Percentiles rank a stretch among this genome's conserved stretches.
Conservation (phyloP, 2,113 vertebrate species). For the Silurus meridionalis region DNA sequence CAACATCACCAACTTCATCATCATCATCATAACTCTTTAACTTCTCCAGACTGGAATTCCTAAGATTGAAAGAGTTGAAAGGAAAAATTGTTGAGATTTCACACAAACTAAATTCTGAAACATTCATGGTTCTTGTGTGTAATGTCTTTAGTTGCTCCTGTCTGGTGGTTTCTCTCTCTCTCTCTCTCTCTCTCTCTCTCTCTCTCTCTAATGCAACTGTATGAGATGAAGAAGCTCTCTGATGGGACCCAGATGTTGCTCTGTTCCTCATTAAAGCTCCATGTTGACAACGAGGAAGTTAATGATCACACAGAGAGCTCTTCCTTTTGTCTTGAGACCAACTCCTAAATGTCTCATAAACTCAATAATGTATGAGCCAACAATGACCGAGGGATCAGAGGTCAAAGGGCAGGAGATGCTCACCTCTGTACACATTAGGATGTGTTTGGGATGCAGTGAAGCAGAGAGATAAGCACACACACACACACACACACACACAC, state of each 20-base stretch:
- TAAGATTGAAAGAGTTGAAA: no score
- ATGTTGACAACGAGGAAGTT: not conserved
- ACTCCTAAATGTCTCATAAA: constrained; percentile 11
- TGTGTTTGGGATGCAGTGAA: constrained; percentile 7
- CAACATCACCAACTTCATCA: no score
- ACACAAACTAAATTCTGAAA: not conserved
- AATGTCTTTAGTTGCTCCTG: not conserved
- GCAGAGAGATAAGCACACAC: not conserved
- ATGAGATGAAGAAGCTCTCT: not conserved
- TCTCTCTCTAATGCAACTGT: not conserved
- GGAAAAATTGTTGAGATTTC: not conserved
- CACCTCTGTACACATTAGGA: not conserved
- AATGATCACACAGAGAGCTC: not conserved
- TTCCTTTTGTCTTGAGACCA: not conserved
- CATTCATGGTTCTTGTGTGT: not conserved
- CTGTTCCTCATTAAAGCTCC: constrained; percentile 19
- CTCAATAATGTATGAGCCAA: not conserved
- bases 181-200: no score
- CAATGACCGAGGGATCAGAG: not conserved
- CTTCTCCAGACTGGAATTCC: not conserved
- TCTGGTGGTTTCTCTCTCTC: no score
- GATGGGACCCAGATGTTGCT: constrained; percentile 13
- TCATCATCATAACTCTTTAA: not conserved
- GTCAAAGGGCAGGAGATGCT: constrained; percentile 8
- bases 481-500: not conserved